phyloP scores from a whole-genome alignment of 1,140 invertebrate genomes.

The Calephelis virginiensis region DNA sequence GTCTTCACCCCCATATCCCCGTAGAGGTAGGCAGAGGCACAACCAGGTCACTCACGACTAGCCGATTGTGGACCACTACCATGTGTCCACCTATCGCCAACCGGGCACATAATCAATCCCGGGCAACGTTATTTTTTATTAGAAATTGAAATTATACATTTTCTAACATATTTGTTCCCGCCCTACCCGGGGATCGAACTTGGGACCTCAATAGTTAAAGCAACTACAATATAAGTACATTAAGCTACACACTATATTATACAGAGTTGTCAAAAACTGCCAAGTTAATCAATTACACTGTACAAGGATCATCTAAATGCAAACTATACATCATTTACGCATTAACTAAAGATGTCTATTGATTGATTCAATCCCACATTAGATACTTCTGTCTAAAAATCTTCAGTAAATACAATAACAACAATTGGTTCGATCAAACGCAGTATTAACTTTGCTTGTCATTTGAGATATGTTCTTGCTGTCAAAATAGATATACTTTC shows the following conservation, averaged over 20 bases:
- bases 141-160: too few relatives aligned
- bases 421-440: constrained; percentile 77
- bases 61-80: too few relatives aligned
- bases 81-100: too few relatives aligned
- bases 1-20: too few relatives aligned
- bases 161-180: too few relatives aligned
- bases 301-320: constrained; percentile 15
- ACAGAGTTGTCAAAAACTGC: not conserved
- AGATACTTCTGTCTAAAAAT: constrained; percentile 65
- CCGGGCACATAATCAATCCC: too few relatives aligned
- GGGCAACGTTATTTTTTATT: too few relatives aligned
- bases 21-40: too few relatives aligned
- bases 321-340: constrained; percentile 29
- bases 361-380: constrained; percentile 60
- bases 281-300: constrained; percentile 15
- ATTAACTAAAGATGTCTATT: constrained; percentile 39
- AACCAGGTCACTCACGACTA: too few relatives aligned
- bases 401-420: constrained; percentile 70
- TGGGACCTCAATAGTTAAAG: too few relatives aligned
- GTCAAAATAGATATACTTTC: constrained; percentile 33
- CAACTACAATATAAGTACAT: too few relatives aligned
- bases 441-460: constrained; percentile 77
- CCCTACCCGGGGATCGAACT: too few relatives aligned
- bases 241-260: not conserved
- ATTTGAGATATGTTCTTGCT: constrained; percentile 64